Percentiles rank a stretch among this genome's conserved stretches.
Evolutionary conservation across 2,888 invertebrate genomes (phyloP).

Genomic region (Dugesia japonica): DNA sequence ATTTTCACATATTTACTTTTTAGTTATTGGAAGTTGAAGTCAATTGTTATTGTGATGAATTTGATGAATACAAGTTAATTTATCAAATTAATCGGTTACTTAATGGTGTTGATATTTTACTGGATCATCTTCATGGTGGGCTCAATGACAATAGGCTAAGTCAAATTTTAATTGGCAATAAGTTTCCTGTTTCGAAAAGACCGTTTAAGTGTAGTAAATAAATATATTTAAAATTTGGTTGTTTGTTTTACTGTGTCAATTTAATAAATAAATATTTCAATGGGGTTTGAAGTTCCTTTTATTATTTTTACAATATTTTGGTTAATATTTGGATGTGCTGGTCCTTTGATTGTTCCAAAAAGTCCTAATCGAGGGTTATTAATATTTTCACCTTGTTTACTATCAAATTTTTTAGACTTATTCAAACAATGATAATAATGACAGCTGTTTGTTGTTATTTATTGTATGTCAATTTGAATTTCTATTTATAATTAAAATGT

Average conservation of each 20-base stretch:
- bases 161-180: neutral
- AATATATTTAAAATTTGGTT: neutral
- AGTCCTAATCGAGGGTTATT: slow-evolving; percentile 5
- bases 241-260: neutral
- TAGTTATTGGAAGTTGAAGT: slow-evolving; percentile 5
- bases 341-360: neutral
- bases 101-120: neutral
- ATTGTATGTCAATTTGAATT: neutral
- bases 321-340: neutral
- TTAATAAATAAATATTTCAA: neutral
- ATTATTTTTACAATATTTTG: neutral
- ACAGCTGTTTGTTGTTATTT: neutral
- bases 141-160: neutral
- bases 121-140: neutral
- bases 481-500: too few species aligned
- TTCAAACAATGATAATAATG: neutral
- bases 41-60: slow-evolving; percentile 9
- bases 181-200: neutral
- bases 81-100: neutral
- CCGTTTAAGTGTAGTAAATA: neutral
- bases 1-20: neutral
- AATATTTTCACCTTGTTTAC: too few species aligned
- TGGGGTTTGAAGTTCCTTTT: neutral
- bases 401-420: neutral
- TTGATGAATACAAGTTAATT: neutral